These are phyloP conservation scores for Aelia acuminata DNA, from an alignment of 2,888 invertebrate species.

Conservation along the genomic window DNA sequence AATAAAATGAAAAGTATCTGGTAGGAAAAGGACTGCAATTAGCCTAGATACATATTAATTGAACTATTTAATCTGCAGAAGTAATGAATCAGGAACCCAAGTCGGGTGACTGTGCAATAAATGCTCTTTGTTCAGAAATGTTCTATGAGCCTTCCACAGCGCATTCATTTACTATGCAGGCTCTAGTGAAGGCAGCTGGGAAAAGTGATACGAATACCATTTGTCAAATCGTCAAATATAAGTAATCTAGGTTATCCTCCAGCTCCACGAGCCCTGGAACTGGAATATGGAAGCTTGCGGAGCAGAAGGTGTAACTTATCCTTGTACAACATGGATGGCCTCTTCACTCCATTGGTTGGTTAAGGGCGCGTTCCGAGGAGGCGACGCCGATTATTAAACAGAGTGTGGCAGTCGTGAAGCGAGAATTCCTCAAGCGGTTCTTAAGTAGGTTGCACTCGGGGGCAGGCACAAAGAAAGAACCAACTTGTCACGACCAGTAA, in stretches of 20 bases:
- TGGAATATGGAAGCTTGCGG: neutral
- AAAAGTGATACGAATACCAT: neutral
- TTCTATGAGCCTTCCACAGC: neutral
- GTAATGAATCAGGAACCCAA: neutral
- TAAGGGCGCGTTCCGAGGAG: neutral
- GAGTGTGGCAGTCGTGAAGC: constrained; percentile 35
- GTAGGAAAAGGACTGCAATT: neutral
- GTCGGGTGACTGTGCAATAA: constrained; percentile 16
- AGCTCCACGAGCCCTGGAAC: neutral
- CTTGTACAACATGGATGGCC: neutral
- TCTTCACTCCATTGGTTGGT: neutral
- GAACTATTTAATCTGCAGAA: neutral
- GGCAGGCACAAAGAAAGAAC: constrained; percentile 46
- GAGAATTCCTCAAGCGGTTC: constrained; percentile 46
- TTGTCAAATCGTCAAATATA: neutral
- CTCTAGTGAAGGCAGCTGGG: constrained; percentile 1
- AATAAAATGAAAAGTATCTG: neutral
- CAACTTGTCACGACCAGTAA: constrained; percentile 47
- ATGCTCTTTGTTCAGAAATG: neutral
- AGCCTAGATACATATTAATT: neutral
- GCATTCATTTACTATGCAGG: neutral
- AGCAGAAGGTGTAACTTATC: neutral
- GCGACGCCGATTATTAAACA: constrained; percentile 27
- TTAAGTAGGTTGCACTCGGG: constrained; percentile 47
- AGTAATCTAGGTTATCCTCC: neutral